These are phyloP conservation scores for Pollenia griseotomentosa DNA, from an alignment of 2,888 invertebrate species.

Conservation along the genomic window DNA sequence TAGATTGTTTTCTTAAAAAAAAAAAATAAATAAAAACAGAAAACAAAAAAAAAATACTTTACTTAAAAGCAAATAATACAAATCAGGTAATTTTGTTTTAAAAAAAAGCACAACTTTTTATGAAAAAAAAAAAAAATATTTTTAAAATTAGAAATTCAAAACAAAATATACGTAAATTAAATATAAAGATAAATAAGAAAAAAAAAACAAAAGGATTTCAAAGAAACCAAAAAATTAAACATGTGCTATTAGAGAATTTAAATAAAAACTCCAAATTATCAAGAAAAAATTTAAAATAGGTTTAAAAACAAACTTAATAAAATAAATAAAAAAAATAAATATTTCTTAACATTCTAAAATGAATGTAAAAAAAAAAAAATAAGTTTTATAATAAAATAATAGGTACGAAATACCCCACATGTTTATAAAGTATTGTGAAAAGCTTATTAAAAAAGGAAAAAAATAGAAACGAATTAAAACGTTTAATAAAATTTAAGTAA, in stretches of 20 bases:
- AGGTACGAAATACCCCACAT: no score
- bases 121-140: conserved; percentile 57
- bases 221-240: conserved; percentile 46
- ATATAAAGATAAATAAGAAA: conserved; percentile 13
- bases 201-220: conserved; percentile 64
- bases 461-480: no score
- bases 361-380: no score
- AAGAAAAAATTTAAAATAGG: conserved; percentile 27
- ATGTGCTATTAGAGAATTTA: conserved; percentile 70
- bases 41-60: conserved; percentile 72
- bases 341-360: no score
- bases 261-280: conserved; percentile 49
- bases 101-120: conserved; percentile 72
- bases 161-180: conserved; percentile 61
- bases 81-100: conserved; percentile 73
- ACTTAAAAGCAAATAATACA: conserved; percentile 73
- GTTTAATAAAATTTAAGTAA: no score
- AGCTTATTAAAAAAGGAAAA: no score
- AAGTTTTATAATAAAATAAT: no score
- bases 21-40: conserved; percentile 47
- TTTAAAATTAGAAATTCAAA: conserved; percentile 45
- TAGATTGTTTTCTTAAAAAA: conserved; percentile 55
- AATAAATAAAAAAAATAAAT: not conserved
- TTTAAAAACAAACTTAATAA: conserved; percentile 12
- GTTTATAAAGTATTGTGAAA: no score